Conservation (phyloP, 1,140 invertebrate genomes). For the Bemisia tabaci region DNA sequence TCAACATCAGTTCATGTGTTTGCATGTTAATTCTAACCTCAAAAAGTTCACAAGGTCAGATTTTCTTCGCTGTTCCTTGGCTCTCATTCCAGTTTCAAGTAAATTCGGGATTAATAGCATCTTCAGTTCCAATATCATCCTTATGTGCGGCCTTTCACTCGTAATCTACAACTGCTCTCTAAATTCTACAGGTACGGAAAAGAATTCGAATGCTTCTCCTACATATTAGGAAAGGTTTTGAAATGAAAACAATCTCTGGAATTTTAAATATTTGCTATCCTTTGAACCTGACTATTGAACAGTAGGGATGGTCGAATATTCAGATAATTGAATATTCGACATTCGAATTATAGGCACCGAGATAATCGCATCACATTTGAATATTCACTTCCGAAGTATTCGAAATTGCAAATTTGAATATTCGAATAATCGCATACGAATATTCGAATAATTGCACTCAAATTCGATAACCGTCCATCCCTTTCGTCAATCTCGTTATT, state of each 20-base stretch:
- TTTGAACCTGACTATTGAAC: neutral
- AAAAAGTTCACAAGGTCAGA: neutral
- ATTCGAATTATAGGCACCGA: neutral
- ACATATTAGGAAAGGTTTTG: too few relatives aligned
- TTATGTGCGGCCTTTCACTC: neutral
- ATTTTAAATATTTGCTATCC: neutral
- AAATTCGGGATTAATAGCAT: neutral
- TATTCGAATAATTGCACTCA: too few relatives aligned
- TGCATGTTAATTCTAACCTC: neutral
- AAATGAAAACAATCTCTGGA: too few relatives aligned
- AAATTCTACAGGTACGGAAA: neutral
- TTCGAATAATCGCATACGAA: too few relatives aligned
- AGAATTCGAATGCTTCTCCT: neutral
- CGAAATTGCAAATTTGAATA: too few relatives aligned
- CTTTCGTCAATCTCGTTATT: too few relatives aligned
- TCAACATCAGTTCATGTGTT: too few relatives aligned
- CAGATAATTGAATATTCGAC: neutral
- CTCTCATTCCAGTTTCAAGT: neutral
- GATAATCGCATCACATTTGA: neutral
- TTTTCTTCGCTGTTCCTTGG: neutral
- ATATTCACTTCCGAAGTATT: too few relatives aligned
- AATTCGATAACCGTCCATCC: too few relatives aligned
- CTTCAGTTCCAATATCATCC: neutral
- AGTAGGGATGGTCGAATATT: neutral
- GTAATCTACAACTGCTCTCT: neutral